Evolutionary conservation across 2,113 vertebrate genomes (phyloP), one percentile per base, ranked within the genome.

Genomic region (Cephalopterus ornatus): DNA sequence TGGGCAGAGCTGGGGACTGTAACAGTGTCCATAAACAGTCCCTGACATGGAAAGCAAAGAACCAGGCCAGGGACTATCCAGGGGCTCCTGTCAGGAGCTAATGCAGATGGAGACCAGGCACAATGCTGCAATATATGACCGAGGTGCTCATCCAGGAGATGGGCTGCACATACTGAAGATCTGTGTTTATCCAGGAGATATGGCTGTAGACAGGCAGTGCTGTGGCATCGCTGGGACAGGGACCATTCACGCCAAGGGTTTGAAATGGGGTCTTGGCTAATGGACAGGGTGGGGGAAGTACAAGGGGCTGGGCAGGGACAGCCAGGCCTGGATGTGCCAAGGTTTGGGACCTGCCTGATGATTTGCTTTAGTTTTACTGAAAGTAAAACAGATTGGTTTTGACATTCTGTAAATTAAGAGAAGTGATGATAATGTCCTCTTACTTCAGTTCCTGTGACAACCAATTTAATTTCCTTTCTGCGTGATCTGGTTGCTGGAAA

Each of bases 171-270:
- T 6, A 12, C n/a, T 72, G 32, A 39, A 77, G 14, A 27, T 53
- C 52, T 14, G 1, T 16, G 46, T 18, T 5, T 7, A 20, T 71
- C 46, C n/a, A 78, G 15, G 41, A 65, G 27, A 26, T 17, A 12
- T 0, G 42, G 4, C 7, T 85, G 18, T 30, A 67, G 27, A 39
- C 33, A 35, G 17, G 4, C 42, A 52, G 19, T n/a, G 12, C 17
- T n/a, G 32, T 50, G 73, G 6, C 26, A 42, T 59, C 1, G 2
- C 35, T 88, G 55, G 30, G 21, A 35, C 8, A 67, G 11, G 23
- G 30, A 28, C 6, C 0, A 6, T 19, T 0, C 2, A 16, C 9
- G 8, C 9, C 21, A 42, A 32, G 19, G 2, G 4, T 19, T n/a
- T 14, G 2, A 76, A 89, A 63, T n/a, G 42, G 6, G 2, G 27